Evolutionary conservation across 1,140 invertebrate species (phyloP).

Genomic region (Pseudomyrmex concolor): DNA sequence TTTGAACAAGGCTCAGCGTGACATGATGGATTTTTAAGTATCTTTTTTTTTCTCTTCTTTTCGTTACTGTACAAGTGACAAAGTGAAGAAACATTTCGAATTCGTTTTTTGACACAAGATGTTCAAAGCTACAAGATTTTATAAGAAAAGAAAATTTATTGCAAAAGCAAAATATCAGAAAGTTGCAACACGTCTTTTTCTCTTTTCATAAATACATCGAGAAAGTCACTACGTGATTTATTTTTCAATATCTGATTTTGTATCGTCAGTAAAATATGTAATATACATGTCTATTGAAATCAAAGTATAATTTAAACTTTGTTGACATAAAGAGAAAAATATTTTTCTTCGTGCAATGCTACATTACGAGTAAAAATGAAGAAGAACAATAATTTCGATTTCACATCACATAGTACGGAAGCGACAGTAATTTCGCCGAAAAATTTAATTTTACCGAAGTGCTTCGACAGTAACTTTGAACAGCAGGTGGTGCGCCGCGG

Average conservation of each 20-base stretch:
- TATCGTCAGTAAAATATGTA: conserved; percentile 1
- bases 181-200: not conserved
- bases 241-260: conserved; percentile 1
- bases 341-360: not conserved
- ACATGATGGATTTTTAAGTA: not conserved
- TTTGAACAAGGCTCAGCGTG: not conserved
- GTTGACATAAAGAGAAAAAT: not conserved
- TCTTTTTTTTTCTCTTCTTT: not conserved
- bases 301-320: too few species aligned
- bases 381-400: conserved; percentile 31
- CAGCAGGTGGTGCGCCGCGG: conserved; percentile 38
- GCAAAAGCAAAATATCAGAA: not conserved
- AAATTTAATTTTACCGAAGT: conserved; percentile 56
- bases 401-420: conserved; percentile 16
- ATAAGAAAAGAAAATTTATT: not conserved
- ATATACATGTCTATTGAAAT: not conserved
- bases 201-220: not conserved
- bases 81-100: conserved; percentile 17
- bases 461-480: conserved; percentile 47
- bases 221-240: not conserved
- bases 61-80: not conserved
- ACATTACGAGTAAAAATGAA: not conserved
- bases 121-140: conserved; percentile 7
- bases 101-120: conserved; percentile 16
- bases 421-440: conserved; percentile 36